Evolutionary conservation across 1,140 invertebrate genomes (phyloP), one percentile per base, ranked within the genome.

Genomic region (Oedothorax gibbosus): DNA sequence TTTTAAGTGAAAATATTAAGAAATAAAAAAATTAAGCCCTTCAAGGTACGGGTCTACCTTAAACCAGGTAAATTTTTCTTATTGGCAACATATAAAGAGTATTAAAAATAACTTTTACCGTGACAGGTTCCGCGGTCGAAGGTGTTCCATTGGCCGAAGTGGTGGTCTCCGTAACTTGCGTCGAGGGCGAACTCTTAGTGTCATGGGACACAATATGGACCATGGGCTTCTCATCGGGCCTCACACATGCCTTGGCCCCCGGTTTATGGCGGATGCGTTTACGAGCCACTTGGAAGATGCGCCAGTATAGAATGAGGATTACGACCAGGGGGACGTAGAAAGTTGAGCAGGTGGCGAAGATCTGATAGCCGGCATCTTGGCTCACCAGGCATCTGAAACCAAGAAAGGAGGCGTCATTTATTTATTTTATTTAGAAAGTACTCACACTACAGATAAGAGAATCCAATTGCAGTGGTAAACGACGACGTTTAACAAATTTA

Each of bases 251-350:
- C 18, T 62, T 87, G 18, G 87, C 85, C 18, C 93, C 90, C 7
- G 87, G 86, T 87, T 95, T 92, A 86, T 94, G 92, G 18, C 95
- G 91, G 76, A 97, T 97, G 85, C 95, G 92, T 91, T 95, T 95
- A 66, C 95, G 90, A 10, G 96, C 96, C 10, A 95, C 95, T 91
- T 97, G 95, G 90, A 96, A 97, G 90, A 99, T 98, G 90, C 95
- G 95, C 94, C 95, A 97, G 91, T 99, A 99, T 7, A 98, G 92
- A 56, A 96, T 93, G 50, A 98, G 93, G 88, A 99, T 98, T 12
- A 98, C 95, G 69, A 95, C 91, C n/a, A 98, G 92, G 5, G 97
- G 97, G 79, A 98, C 93, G 91, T 99, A 99, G 91, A 99, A 99
- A 15, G 97, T 96, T 85, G 95, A 94, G 89, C 95, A 94, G 9